Evolutionary conservation across 2,888 invertebrate genomes (phyloP).

Genomic region (Lasiommata megera): DNA sequence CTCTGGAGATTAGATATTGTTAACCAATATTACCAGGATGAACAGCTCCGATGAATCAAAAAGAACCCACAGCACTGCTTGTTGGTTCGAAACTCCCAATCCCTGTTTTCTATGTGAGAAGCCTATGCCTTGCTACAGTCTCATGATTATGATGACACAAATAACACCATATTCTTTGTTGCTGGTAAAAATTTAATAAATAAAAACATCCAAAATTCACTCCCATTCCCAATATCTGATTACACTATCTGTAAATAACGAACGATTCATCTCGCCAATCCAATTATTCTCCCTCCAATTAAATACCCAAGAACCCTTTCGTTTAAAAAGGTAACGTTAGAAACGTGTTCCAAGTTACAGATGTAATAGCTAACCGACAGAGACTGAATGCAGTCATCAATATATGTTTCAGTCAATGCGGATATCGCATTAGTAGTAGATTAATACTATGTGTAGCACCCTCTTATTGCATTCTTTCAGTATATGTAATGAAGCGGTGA

Average conservation of each 20-base stretch:
- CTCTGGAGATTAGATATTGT: no score
- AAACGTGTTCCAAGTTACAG: slow-evolving; percentile 29
- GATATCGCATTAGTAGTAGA: slow-evolving; percentile 71
- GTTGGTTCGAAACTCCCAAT: no score
- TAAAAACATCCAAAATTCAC: background rate
- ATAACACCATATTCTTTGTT: background rate
- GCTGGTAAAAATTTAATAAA: background rate
- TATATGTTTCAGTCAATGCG: slow-evolving; percentile 49
- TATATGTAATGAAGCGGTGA: no score
- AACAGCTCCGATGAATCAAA: no score
- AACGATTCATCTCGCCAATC: slow-evolving; percentile 29
- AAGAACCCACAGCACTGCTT: no score
- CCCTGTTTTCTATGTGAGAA: no score
- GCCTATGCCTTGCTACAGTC: no score
- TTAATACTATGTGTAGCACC: slow-evolving; percentile 57
- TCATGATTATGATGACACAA: no score
- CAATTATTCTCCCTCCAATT: slow-evolving; percentile 35
- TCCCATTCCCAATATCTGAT: slow-evolving; percentile 1
- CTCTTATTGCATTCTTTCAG: slow-evolving; percentile 16
- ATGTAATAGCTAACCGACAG: slow-evolving; percentile 49
- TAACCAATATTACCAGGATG: no score
- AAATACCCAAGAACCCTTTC: slow-evolving; percentile 35
- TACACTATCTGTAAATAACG: slow-evolving; percentile 5
- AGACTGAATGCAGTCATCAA: slow-evolving; percentile 72
- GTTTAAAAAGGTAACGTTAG: slow-evolving; percentile 34